These are phyloP conservation scores for Cyclargus thomasi DNA, from an alignment of 1,140 invertebrate genomes.

Conservation along the genomic window DNA sequence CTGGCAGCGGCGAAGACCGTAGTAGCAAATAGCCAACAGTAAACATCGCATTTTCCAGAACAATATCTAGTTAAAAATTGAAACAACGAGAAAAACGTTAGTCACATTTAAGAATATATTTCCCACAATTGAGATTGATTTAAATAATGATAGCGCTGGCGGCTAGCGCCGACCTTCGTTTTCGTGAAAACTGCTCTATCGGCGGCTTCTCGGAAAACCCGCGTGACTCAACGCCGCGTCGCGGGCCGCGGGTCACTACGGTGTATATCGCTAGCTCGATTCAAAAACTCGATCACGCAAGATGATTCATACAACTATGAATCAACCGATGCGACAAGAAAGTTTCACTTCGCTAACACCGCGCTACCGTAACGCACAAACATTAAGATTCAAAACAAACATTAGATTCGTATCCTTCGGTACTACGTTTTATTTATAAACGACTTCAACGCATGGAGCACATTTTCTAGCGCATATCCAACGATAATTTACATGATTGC, in stretches of 20 bases:
- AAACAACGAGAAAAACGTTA: slow-evolving; percentile 23
- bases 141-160: slow-evolving; percentile 14
- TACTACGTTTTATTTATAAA: background rate
- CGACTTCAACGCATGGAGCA: background rate
- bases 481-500: background rate
- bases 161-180: slow-evolving; percentile 48
- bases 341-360: slow-evolving; percentile 34
- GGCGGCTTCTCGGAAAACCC: slow-evolving; percentile 69
- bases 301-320: slow-evolving; percentile 68
- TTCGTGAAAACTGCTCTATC: slow-evolving; percentile 62
- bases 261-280: slow-evolving; percentile 65
- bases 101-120: slow-evolving; percentile 25
- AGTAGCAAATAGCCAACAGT: background rate
- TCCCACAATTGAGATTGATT: slow-evolving; percentile 5
- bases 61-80: slow-evolving; percentile 13
- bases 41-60: background rate
- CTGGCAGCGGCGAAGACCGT: background rate
- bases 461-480: slow-evolving; percentile 5
- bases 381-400: background rate
- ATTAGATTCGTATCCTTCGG: no score
- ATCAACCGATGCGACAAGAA: slow-evolving; percentile 57
- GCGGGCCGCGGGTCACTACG: slow-evolving; percentile 63
- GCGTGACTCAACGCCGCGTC: slow-evolving; percentile 61
- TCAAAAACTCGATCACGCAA: slow-evolving; percentile 68
- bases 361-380: background rate